Percentiles rank a stretch among this genome's conserved stretches.
These are phyloP conservation scores for Cryptosula pallasiana DNA, from an alignment of 2,888 invertebrate species.

Conservation along the genomic window DNA sequence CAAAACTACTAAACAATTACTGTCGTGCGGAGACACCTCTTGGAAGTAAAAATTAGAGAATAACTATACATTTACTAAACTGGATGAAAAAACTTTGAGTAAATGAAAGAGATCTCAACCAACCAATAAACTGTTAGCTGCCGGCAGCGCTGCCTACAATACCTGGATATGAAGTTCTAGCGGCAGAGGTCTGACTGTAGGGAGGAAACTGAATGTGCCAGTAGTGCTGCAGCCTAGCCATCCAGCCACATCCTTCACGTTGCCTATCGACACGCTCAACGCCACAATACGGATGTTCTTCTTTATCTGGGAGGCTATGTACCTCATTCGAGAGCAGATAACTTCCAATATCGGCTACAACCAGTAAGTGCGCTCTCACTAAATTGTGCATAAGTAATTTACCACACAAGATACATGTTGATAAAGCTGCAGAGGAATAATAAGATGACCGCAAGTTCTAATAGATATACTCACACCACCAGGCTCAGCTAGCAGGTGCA, in stretches of 20 bases:
- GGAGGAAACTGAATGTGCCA: constrained; percentile 96
- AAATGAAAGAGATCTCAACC: too few relatives aligned
- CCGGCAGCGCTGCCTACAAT: background rate
- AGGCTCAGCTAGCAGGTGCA: constrained; percentile 65
- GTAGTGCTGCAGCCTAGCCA: constrained; percentile 93
- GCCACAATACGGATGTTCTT: constrained; percentile 79
- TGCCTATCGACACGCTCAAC: constrained; percentile 84
- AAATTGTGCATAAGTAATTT: background rate
- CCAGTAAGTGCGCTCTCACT: background rate
- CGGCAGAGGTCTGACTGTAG: constrained; percentile 90
- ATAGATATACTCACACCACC: constrained; percentile 52
- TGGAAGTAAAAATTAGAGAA: too few relatives aligned
- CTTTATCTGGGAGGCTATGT: constrained; percentile 87
- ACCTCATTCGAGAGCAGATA: constrained; percentile 81
- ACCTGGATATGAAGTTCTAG: constrained; percentile 84
- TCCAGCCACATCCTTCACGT: constrained; percentile 89
- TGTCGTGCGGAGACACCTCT: too few relatives aligned
- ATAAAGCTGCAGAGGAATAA: background rate
- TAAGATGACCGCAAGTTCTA: too few relatives aligned
- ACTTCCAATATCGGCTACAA: constrained; percentile 78
- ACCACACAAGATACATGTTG: background rate
- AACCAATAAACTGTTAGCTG: too few relatives aligned
- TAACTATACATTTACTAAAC: too few relatives aligned
- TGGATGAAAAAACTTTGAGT: too few relatives aligned
- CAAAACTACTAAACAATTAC: too few relatives aligned